Evolutionary conservation across 2,888 invertebrate species (phyloP).

Genomic region (Tiphia femorata): DNA sequence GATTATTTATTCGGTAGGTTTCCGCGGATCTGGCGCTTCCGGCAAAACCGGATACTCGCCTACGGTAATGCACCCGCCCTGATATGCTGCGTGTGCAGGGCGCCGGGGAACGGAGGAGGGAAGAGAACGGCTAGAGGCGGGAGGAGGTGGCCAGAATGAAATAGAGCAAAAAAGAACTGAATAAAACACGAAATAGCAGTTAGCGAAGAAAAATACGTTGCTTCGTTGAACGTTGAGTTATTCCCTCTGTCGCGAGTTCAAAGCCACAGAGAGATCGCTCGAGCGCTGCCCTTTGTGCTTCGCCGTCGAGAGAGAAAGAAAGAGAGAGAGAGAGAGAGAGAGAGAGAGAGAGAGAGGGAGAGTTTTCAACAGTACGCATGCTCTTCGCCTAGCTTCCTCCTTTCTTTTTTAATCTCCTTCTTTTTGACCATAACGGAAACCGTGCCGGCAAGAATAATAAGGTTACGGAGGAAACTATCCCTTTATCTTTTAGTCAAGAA

Average conservation of each 20-base stretch:
- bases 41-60: conserved; percentile 58
- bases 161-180: conserved; percentile 58
- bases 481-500: too few relatives aligned
- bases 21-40: conserved; percentile 58
- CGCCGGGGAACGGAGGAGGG: conserved; percentile 7
- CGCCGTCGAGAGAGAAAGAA: conserved; percentile 19
- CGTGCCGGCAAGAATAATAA: conserved; percentile 20
- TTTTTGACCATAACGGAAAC: conserved; percentile 15
- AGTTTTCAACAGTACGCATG: conserved; percentile 5
- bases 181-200: conserved; percentile 62
- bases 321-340: background rate
- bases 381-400: conserved; percentile 5
- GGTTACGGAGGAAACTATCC: too few relatives aligned
- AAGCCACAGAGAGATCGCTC: conserved; percentile 40
- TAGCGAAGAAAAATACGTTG: conserved; percentile 60
- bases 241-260: conserved; percentile 56
- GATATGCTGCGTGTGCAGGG: conserved; percentile 34
- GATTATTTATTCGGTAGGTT: conserved; percentile 65
- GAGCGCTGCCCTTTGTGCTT: conserved; percentile 24
- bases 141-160: conserved; percentile 49
- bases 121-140: background rate
- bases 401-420: conserved; percentile 33
- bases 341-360: background rate
- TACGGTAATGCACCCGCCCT: conserved; percentile 58
- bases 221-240: conserved; percentile 55